Evolutionary conservation across 2,113 vertebrate species (phyloP).

Genomic region (Boleophthalmus pectinirostris): DNA sequence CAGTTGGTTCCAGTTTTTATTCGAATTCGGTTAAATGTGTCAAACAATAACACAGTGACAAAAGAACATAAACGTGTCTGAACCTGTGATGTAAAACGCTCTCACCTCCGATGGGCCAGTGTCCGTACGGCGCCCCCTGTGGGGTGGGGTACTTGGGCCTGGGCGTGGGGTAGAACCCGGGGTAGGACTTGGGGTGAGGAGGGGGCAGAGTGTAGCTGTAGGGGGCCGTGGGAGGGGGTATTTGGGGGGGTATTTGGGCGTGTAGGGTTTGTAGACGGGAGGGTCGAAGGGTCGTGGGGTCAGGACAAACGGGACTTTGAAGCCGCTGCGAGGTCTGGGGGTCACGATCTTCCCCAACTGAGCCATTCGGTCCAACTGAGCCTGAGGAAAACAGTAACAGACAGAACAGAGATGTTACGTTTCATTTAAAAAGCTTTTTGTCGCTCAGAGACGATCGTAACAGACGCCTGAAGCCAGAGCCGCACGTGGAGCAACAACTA

Average conservation of each 20-base stretch:
- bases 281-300: conserved; percentile 29
- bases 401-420: too few species aligned
- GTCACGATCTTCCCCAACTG: conserved; percentile 70
- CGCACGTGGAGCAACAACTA: too few species aligned
- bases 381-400: conserved; percentile 41
- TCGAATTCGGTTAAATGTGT: too few species aligned
- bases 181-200: not conserved
- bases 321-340: conserved; percentile 57
- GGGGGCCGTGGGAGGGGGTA: not conserved
- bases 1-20: too few species aligned
- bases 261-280: conserved; percentile 24
- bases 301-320: conserved; percentile 28
- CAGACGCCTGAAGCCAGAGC: too few species aligned
- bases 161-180: conserved; percentile 30
- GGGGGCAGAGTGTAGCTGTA: not conserved
- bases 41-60: too few species aligned
- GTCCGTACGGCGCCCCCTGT: conserved; percentile 39
- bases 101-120: conserved; percentile 52
- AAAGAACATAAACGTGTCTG: too few species aligned
- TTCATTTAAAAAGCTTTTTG: too few species aligned
- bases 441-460: too few species aligned
- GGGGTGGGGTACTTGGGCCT: conserved; percentile 43
- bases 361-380: conserved; percentile 70
- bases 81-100: too few species aligned
- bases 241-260: conserved; percentile 15